Percentiles rank a stretch among this genome's conserved stretches.
Conservation (phyloP, 2,888 invertebrate genomes). For the Gibbula magus region DNA sequence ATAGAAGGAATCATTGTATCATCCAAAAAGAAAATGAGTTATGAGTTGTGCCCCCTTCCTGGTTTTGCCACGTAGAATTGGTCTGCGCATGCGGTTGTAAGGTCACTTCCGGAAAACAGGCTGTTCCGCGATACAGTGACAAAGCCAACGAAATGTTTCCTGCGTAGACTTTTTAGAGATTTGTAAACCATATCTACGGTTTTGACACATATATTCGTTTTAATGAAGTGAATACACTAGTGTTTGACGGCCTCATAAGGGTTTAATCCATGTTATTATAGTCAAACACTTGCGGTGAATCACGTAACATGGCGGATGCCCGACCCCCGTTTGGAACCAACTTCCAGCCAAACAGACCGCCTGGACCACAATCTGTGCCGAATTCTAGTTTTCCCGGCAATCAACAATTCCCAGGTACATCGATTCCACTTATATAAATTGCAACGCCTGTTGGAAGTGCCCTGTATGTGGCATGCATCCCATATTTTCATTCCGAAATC, state of each 20-base stretch:
- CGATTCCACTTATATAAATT: too few species aligned
- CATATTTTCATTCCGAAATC: too few species aligned
- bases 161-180: background rate
- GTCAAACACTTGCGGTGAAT: slow-evolving; percentile 11
- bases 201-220: background rate
- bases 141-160: slow-evolving; percentile 23
- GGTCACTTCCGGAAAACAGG: slow-evolving; percentile 47
- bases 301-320: slow-evolving; percentile 16
- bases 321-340: slow-evolving; percentile 5
- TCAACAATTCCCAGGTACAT: background rate
- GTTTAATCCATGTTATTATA: background rate
- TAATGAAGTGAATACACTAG: background rate
- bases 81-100: slow-evolving; percentile 41
- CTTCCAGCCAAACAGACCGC: slow-evolving; percentile 3
- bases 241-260: background rate
- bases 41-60: background rate
- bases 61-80: slow-evolving; percentile 42
- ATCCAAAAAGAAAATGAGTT: too few species aligned
- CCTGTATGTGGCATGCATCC: too few species aligned
- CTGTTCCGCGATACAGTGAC: slow-evolving; percentile 38
- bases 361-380: background rate
- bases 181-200: background rate
- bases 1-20: too few species aligned
- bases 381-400: background rate
- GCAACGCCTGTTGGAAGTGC: too few species aligned